Evolutionary conservation across 2,888 invertebrate genomes (phyloP).

Genomic region (Darwinula stevensoni): DNA sequence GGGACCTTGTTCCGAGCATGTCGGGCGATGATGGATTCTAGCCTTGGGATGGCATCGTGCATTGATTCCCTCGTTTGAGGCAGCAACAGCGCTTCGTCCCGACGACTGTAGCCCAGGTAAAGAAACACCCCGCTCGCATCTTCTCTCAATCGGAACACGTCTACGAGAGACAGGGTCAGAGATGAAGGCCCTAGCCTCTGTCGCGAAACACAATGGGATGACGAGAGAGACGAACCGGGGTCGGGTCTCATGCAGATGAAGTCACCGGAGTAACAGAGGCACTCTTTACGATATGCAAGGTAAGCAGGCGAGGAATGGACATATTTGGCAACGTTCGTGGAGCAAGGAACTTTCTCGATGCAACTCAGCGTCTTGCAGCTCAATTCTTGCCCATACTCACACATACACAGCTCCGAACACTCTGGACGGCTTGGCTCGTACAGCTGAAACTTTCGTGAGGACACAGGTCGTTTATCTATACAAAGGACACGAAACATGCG

Average conservation of each 20-base stretch:
- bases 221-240: slow-evolving; percentile 25
- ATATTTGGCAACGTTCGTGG: slow-evolving; percentile 60
- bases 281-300: slow-evolving; percentile 59
- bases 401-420: no score
- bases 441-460: no score
- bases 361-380: not conserved
- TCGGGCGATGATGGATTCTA: not conserved
- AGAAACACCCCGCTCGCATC: no score
- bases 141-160: no score
- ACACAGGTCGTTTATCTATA: no score
- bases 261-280: slow-evolving; percentile 65
- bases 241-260: slow-evolving; percentile 73
- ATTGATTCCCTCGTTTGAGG: slow-evolving; percentile 9
- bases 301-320: slow-evolving; percentile 68
- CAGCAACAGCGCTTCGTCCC: slow-evolving; percentile 9
- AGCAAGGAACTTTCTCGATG: slow-evolving; percentile 28
- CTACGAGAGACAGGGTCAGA: no score
- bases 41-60: not conserved
- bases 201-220: no score
- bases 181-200: no score
- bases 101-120: no score
- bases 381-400: no score
- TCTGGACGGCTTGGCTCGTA: no score
- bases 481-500: no score
- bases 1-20: not conserved